Conservation (phyloP, 2,888 invertebrate species). For the Sarcophaga variegata region DNA sequence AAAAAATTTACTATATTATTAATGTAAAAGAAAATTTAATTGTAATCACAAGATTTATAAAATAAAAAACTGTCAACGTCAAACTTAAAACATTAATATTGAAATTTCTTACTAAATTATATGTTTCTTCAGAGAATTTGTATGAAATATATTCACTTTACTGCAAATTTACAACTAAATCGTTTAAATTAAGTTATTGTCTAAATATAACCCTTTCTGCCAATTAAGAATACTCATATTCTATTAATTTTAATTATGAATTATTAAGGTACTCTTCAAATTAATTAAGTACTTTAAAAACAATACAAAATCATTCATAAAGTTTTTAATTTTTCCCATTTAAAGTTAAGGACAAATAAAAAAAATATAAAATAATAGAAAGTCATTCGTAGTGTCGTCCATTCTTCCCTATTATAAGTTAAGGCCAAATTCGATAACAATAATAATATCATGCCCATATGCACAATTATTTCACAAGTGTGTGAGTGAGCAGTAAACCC, state of each 20-base stretch:
- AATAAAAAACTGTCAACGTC: no score
- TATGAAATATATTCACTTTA: no score
- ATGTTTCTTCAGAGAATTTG: no score
- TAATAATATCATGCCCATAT: not conserved
- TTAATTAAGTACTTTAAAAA: not conserved
- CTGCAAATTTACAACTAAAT: no score
- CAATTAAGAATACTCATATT: no score
- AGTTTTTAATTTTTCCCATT: not conserved
- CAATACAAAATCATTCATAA: not conserved
- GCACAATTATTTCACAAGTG: not conserved
- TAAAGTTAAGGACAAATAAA: not conserved
- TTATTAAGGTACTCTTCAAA: not conserved
- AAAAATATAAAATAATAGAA: not conserved
- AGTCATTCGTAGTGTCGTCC: not conserved
- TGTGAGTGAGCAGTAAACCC: not conserved
- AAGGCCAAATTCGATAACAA: constrained; percentile 13
- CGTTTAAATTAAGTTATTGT: no score
- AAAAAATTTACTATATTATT: no score
- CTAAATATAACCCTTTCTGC: no score
- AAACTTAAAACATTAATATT: no score
- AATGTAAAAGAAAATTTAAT: no score
- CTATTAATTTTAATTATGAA: not conserved
- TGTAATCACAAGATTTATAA: no score
- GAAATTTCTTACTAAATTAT: no score
- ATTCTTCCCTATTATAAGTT: not conserved